Evolutionary conservation across 2,797 vertebrate species (phyloP).

Genomic region (Gorsachius magnificus): DNA sequence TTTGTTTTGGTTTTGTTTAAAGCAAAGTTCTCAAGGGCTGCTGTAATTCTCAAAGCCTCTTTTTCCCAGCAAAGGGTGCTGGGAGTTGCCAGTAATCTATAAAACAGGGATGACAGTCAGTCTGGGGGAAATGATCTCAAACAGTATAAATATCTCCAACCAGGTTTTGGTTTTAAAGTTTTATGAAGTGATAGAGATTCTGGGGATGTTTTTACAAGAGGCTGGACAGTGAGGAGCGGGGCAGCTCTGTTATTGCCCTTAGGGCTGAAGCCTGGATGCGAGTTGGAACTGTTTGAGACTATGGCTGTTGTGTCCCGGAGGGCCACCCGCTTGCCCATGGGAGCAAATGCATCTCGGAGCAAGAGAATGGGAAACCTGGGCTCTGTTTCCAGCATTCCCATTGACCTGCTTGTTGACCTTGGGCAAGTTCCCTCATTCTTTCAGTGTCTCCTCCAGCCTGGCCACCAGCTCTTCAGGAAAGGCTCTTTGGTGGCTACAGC

Average conservation of each 20-base stretch:
- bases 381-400: neutral
- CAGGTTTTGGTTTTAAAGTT: neutral
- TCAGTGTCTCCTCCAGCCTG: too few relatives aligned
- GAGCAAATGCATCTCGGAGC: accelerated
- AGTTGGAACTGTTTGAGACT: neutral
- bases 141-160: neutral
- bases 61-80: constrained; percentile 3
- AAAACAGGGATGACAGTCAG: neutral
- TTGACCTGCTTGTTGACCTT: neutral
- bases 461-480: neutral
- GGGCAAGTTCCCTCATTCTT: neutral
- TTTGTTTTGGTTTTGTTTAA: neutral
- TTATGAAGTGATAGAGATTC: neutral
- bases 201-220: neutral
- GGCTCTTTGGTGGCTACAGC: neutral
- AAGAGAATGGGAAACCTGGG: neutral
- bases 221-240: neutral
- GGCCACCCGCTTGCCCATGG: neutral
- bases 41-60: neutral
- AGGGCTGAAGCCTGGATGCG: neutral
- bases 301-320: neutral
- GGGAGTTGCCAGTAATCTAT: constrained; percentile 27
- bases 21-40: neutral
- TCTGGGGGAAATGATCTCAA: constrained; percentile 23
- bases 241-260: neutral